Percentiles rank a stretch among this genome's conserved stretches.
These are phyloP conservation scores for Solea senegalensis DNA, from an alignment of 2,113 vertebrate genomes.

Conservation along the genomic window DNA sequence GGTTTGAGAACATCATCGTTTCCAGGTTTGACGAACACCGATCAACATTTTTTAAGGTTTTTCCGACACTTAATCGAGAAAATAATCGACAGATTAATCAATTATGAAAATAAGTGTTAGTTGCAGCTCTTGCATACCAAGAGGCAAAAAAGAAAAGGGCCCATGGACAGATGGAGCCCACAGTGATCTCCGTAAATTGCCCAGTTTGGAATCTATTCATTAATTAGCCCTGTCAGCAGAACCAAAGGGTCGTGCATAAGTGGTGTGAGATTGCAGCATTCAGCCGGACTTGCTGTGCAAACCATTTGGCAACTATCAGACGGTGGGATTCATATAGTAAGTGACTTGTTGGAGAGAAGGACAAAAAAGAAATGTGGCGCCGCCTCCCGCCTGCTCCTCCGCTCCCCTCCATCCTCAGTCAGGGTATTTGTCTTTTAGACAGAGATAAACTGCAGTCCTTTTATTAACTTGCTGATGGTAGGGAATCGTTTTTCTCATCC, in stretches of 20 bases:
- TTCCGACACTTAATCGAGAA: too few relatives aligned
- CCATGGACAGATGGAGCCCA: constrained; percentile 64
- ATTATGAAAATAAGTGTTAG: too few relatives aligned
- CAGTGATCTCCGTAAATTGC: constrained; percentile 51
- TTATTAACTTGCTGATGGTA: constrained; percentile 82
- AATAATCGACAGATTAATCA: too few relatives aligned
- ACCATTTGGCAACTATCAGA: constrained; percentile 34
- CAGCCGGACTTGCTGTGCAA: constrained; percentile 19
- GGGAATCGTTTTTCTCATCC: constrained; percentile 72
- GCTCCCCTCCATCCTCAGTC: constrained; percentile 55
- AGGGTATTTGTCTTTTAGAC: constrained; percentile 80
- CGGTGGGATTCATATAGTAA: constrained; percentile 48
- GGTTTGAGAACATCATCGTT: too few relatives aligned
- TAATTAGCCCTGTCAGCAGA: constrained; percentile 63
- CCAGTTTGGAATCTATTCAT: constrained; percentile 56
- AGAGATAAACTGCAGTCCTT: constrained; percentile 79
- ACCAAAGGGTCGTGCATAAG: constrained; percentile 41
- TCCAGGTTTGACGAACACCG: too few relatives aligned
- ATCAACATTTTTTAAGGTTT: too few relatives aligned
- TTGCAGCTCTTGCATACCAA: constrained; percentile 18
- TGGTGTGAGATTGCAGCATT: constrained; percentile 19
- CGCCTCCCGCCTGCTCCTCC: constrained; percentile 47
- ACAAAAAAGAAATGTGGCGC: constrained; percentile 58
- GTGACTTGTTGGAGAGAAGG: constrained; percentile 56
- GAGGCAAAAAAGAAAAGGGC: constrained; percentile 56